Percentiles rank a stretch among this genome's conserved stretches.
These are phyloP conservation scores for Chymomyza procnemis DNA, from an alignment of 2,888 invertebrate species.

Conservation along the genomic window DNA sequence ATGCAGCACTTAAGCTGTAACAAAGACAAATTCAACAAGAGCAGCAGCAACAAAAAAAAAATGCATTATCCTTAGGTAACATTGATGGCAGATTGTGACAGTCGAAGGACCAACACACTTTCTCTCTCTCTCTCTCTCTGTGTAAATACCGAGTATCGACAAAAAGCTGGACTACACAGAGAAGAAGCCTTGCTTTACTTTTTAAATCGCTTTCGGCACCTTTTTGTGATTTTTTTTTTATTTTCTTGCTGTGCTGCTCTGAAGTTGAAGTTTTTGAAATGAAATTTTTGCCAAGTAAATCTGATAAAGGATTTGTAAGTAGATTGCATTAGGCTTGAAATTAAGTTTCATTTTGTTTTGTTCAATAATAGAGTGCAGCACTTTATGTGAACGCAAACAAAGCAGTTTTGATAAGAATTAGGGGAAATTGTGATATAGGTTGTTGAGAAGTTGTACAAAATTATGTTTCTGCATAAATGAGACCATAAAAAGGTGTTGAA, in stretches of 20 bases:
- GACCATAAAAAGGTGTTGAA: too few relatives aligned
- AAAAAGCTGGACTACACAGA: constrained; percentile 41
- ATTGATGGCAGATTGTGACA: constrained; percentile 50
- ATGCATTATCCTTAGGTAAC: constrained; percentile 36
- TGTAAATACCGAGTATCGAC: constrained; percentile 50
- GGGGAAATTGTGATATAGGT: background rate
- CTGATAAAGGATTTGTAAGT: constrained; percentile 60
- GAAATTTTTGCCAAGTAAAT: constrained; percentile 59
- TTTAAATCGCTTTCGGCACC: constrained; percentile 33
- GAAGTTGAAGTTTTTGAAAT: constrained; percentile 55
- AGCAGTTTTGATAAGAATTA: background rate
- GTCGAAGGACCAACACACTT: constrained; percentile 25
- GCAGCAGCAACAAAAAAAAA: constrained; percentile 6
- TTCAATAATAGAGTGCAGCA: background rate
- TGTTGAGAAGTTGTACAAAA: background rate
- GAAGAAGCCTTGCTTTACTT: background rate
- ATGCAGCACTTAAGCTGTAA: constrained; percentile 49
- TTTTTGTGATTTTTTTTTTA: constrained; percentile 10
- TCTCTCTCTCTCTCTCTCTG: too few relatives aligned
- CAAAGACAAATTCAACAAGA: constrained; percentile 28
- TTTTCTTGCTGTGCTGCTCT: constrained; percentile 17
- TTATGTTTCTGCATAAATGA: background rate
- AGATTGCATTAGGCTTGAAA: constrained; percentile 50
- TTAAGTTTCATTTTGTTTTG: constrained; percentile 30
- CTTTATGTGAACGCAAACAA: background rate